phyloP scores from a whole-genome alignment of 2,888 invertebrate species.

The Drosophila anceps region DNA sequence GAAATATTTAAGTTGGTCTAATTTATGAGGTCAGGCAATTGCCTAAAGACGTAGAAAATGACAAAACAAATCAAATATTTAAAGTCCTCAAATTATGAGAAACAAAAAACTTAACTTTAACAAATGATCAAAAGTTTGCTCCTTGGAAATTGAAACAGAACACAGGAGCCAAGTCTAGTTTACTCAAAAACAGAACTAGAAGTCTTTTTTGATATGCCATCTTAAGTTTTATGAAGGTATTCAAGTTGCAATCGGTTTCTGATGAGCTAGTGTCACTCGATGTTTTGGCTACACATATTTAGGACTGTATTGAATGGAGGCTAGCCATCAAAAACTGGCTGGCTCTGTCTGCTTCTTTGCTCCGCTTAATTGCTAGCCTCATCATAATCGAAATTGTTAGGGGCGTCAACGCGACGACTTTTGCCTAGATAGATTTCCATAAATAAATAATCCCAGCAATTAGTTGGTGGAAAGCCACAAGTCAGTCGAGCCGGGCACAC shows the following conservation, averaged over 20 bases:
- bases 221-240: neutral
- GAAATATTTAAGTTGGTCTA: constrained; percentile 36
- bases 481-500: constrained; percentile 30
- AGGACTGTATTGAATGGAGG: neutral
- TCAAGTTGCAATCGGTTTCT: neutral
- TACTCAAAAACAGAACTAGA: neutral
- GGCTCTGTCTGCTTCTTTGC: constrained; percentile 10
- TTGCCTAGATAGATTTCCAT: constrained; percentile 68
- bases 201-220: neutral
- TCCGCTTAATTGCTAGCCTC: constrained; percentile 42
- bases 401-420: constrained; percentile 62
- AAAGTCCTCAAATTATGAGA: neutral
- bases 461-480: constrained; percentile 58
- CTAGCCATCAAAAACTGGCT: neutral
- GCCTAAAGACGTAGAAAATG: constrained; percentile 24
- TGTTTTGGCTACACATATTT: constrained; percentile 2
- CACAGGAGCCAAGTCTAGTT: too few species aligned
- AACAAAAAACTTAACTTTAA: neutral
- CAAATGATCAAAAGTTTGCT: neutral
- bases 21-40: constrained; percentile 65
- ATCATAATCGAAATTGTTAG: constrained; percentile 36
- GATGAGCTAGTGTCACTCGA: constrained; percentile 18
- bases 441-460: constrained; percentile 69
- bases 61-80: constrained; percentile 7
- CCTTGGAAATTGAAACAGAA: neutral